Base-by-base conservation (phyloP, 2,113 vertebrate genomes). In the cat (Felis catus) region DNA sequence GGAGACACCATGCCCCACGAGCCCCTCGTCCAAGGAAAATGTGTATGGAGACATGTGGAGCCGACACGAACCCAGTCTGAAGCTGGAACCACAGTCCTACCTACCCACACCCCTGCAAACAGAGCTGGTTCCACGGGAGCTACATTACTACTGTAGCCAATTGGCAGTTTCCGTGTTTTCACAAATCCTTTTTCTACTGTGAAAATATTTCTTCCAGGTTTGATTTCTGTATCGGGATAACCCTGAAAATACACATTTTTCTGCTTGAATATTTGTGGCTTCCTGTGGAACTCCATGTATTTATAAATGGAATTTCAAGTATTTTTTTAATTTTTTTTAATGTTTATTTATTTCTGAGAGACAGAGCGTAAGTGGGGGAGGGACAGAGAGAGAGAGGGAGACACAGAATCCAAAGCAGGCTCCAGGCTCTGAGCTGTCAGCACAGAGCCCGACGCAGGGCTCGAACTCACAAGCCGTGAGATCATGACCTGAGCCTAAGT, bases 231-330 rank as follows among this genome's bases (percentile, higher is more conserved):
- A n/a, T 97, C 71, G 96, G 31, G 51, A 91, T 65, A 87, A 80
- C 29, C 33, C 25, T 65, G 58, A 88, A 23, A 88, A 88, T 41
- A 86, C n/a, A 58, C 10, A 71, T 81, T 84, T 91, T 97, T 92
- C 93, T 98, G n/a, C 92, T 96, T 65, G 63, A 97, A 76, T 66
- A 76, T 91, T 87, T 91, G 93, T 96, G 97, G 97, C 36, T 98
- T 85, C 29, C 70, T 91, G 29, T 63, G 55, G 83, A 94, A 96
- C 92, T 23, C 53, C 79, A 74, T 95, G 18, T 90, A 73, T 23
- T 66, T 66, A 82, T 41, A 73, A 94, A 27, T 70, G 85, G 90
- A 93, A 76, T 27, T 68, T 95, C 65, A 93, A 81, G 21, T 95
- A 83, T 36, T 70, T 19, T 61, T 8, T 9, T 9, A 45, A 9